phyloP scores from a whole-genome alignment of 2,797 vertebrate genomes.

The Anisognathus igniventris region DNA sequence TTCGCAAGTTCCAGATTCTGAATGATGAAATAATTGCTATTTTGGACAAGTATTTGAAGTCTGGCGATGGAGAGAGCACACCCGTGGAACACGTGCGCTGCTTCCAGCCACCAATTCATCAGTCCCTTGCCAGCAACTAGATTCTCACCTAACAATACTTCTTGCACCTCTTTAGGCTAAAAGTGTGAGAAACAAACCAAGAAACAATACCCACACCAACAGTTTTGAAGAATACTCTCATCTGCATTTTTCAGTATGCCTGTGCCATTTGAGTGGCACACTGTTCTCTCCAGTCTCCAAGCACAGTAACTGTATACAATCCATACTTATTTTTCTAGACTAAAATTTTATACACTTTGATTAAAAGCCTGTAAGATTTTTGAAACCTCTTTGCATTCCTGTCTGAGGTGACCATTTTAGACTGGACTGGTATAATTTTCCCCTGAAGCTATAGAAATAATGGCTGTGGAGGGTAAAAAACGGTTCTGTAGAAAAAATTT shows the following conservation, averaged over 20 bases:
- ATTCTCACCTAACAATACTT: not conserved
- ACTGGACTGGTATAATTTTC: not conserved
- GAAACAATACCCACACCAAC: not conserved
- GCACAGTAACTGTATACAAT: conserved; percentile 74
- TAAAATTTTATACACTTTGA: conserved; percentile 72
- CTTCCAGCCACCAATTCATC: conserved; percentile 98
- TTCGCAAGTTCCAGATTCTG: conserved; percentile 94
- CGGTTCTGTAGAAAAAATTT: conserved; percentile 9
- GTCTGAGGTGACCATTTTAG: conserved; percentile 10
- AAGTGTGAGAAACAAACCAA: not conserved
- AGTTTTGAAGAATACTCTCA: not conserved
- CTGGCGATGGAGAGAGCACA: conserved; percentile 92
- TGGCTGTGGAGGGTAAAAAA: not conserved
- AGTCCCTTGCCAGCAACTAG: conserved; percentile 94
- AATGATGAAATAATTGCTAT: conserved; percentile 96
- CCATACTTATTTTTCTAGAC: conserved; percentile 78
- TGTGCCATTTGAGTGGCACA: conserved; percentile 22
- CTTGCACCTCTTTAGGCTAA: not conserved
- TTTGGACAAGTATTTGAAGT: conserved; percentile 96
- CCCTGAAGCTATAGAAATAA: not conserved
- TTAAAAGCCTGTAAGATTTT: conserved; percentile 53
- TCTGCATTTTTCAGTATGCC: conserved; percentile 36
- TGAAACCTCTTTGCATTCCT: conserved; percentile 20
- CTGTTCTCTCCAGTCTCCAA: conserved; percentile 40
- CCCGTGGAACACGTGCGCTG: conserved; percentile 96